Evolutionary conservation across 2,797 vertebrate species (phyloP), one percentile per base, ranked within the genome.

Genomic region (Huso huso): DNA sequence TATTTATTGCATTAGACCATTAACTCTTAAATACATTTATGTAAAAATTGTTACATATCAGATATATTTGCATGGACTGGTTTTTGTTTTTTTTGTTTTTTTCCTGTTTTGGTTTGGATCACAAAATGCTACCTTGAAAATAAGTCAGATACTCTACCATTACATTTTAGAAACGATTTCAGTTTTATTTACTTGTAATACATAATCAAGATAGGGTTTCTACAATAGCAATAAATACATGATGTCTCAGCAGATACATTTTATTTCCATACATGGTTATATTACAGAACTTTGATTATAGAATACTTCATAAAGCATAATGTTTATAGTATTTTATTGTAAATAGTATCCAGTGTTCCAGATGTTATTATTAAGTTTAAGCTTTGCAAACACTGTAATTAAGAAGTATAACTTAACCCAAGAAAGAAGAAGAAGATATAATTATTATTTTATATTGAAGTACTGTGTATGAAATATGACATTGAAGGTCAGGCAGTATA

Each of bases 211-310:
- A 81, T 86, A 86, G 83, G 79, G 76, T 87, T 89, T 87, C 83
- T 82, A 87, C 86, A 88, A 90, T 84, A 91, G 90, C 90, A 91
- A 91, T 91, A 91, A 90, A 71, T 88, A 89, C 81, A 87, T 79
- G 81, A 85, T 76, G 63, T 75, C 72, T 76, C 84, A 84, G 84
- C 83, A 82, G 80, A 86, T 79, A 58, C 18, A 66, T 77, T 75
- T 80, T 74, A 74, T 69, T 88, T 86, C 80, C 66, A 82, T 84
- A 86, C 84, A 37, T 37, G 37, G 37, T 37, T 37, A 37, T 37
- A 4, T 37, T 37, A 37, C 37, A 37, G 5, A 37, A 37, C 37
- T 37, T 37, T 37, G 37, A 37, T 37, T 37, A 37, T 37, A 37
- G 37, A 37, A 37, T 37, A 37, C 37, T 37, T 37, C 3, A 37